Base-by-base conservation (phyloP, 2,113 vertebrate genomes). In the Chauna torquata region DNA sequence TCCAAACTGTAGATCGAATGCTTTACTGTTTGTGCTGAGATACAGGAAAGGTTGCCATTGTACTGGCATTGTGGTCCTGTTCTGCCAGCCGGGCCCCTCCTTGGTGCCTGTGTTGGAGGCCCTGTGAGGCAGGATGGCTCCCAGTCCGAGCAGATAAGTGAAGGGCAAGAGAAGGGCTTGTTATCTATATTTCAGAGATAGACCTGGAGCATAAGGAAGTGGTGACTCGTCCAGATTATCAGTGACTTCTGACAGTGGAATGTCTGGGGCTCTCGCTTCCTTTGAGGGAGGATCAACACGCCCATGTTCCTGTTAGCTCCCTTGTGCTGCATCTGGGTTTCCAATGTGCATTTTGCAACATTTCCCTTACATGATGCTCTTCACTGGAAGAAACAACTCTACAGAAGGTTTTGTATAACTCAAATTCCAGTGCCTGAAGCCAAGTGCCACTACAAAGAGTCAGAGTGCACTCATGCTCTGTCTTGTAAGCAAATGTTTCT, bases 81-180 rank as follows among this genome's bases (percentile, higher is more conserved):
- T 28, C 38, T 74, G 81, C 62, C 4, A 1, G 1, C 23, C 25
- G 25, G 54, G 5, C 74, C 55, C 66, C 75, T 90, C 58, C 55
- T 20, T 74, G 36, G 11, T 85, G 75, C 70, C 54, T 69, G 52
- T 50, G 25, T 25, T 78, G 2, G 8, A 36, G 69, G 61, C 86
- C 20, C 15, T 69, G 25, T 2, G 2, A 81, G 85, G 52, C 70
- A 2, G 1, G 59, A 55, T 38, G 52, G 47, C 57, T 95, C 82
- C 38, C 44, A n/a, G 74, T 6, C 72, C 62, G 52, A 24, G 71
- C 49, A 86, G 96, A 94, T 88, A 92, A 96, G 61, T 76, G 79
- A 23, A 93, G 80, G 61, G 64, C 76, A 50, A 62, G 76, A 83
- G 86, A 55, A 84, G 55, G 47, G 47, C 70, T 91, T 79, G 50